Percentiles rank a stretch among this genome's conserved stretches.
Conservation (phyloP, 2,888 invertebrate species). For the Diarsia brunnea region DNA sequence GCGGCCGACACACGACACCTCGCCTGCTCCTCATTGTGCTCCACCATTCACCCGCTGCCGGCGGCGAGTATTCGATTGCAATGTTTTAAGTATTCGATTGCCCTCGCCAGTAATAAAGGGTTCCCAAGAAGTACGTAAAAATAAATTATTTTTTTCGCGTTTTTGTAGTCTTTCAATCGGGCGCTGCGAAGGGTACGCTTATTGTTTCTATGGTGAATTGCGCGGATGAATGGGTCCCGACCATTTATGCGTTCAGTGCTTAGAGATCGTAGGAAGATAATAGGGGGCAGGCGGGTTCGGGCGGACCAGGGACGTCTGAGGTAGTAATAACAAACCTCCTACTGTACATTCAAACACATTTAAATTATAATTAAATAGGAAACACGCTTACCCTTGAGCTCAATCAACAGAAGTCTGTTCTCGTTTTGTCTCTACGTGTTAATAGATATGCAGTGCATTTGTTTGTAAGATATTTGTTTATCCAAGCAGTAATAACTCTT, state of each 20-base stretch:
- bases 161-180: slow-evolving; percentile 85
- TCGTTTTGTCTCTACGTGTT: slow-evolving; percentile 4
- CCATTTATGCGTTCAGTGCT: slow-evolving; percentile 84
- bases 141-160: slow-evolving; percentile 82
- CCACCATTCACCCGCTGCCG: slow-evolving; percentile 80
- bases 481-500: slow-evolving; percentile 11
- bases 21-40: slow-evolving; percentile 75
- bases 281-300: slow-evolving; percentile 82
- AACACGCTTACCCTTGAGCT: slow-evolving; percentile 23
- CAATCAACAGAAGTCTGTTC: neutral
- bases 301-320: slow-evolving; percentile 81
- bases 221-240: slow-evolving; percentile 85
- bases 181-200: slow-evolving; percentile 86
- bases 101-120: slow-evolving; percentile 87
- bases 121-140: slow-evolving; percentile 88
- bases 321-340: slow-evolving; percentile 87
- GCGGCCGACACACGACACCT: slow-evolving; percentile 82
- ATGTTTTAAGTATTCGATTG: slow-evolving; percentile 91
- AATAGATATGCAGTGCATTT: slow-evolving; percentile 16
- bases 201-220: slow-evolving; percentile 89
- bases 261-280: slow-evolving; percentile 88
- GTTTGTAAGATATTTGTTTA: slow-evolving; percentile 27
- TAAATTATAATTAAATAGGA: slow-evolving; percentile 32
- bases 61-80: slow-evolving; percentile 86
- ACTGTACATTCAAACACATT: slow-evolving; percentile 63